phyloP scores from a whole-genome alignment of 2,797 vertebrate species.

The Varecia variegata region DNA sequence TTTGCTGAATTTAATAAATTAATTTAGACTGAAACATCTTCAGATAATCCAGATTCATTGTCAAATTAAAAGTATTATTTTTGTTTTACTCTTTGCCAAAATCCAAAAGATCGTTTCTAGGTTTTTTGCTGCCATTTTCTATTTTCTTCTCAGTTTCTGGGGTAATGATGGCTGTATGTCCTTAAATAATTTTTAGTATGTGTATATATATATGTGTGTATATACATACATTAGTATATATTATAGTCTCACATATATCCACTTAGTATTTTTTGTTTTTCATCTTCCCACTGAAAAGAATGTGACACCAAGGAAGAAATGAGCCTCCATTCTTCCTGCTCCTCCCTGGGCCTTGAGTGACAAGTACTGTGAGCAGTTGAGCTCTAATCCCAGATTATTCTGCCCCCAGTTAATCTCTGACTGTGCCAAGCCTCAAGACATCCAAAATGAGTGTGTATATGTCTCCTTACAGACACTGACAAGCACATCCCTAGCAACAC shows the following conservation, averaged over 20 bases:
- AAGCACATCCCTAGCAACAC: background rate
- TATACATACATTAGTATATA: too few relatives aligned
- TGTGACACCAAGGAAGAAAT: background rate
- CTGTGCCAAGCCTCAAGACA: background rate
- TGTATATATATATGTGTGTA: background rate
- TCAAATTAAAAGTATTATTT: background rate
- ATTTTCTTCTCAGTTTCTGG: background rate
- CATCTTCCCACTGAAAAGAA: background rate
- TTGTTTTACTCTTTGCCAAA: background rate
- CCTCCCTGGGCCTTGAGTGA: background rate
- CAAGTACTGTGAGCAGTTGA: background rate
- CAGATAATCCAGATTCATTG: background rate
- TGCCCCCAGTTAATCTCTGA: background rate
- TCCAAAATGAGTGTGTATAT: background rate
- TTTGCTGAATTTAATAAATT: constrained; percentile 36
- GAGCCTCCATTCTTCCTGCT: background rate
- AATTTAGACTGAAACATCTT: background rate
- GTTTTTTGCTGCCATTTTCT: background rate
- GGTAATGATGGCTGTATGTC: background rate
- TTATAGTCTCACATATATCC: background rate
- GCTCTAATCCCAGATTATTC: background rate
- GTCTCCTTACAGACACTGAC: background rate
- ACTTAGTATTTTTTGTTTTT: background rate
- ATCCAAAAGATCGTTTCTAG: background rate
- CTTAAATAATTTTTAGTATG: background rate